These are phyloP conservation scores for Sebastes diploproa DNA, from an alignment of 2,797 vertebrate genomes.

Conservation along the genomic window DNA sequence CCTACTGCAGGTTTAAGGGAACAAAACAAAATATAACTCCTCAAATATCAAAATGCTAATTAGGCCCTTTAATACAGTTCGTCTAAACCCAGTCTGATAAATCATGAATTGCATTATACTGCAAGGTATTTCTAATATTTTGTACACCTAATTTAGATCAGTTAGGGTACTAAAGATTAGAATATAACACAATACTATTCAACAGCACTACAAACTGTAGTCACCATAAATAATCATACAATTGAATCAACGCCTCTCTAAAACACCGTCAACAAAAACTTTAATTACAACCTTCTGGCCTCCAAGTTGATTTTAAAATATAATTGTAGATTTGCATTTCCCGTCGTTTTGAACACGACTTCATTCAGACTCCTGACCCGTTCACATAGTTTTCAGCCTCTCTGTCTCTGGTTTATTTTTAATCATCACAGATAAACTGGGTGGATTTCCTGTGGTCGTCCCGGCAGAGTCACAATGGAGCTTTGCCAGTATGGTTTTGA, in stretches of 20 bases:
- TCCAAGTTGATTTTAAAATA: neutral
- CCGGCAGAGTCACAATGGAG: neutral
- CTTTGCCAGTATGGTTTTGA: neutral
- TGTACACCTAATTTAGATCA: neutral
- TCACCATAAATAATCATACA: neutral
- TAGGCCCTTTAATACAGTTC: neutral
- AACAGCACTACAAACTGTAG: neutral
- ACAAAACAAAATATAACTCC: neutral
- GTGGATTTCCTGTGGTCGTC: neutral
- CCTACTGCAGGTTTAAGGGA: neutral
- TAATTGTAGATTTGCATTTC: neutral
- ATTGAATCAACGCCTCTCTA: neutral
- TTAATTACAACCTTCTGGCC: neutral
- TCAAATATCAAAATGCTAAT: neutral
- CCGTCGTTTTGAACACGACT: neutral
- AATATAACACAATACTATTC: neutral
- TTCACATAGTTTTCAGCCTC: neutral
- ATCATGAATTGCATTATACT: neutral
- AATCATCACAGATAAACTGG: no score
- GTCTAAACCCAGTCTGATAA: neutral
- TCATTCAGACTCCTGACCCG: neutral
- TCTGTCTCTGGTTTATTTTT: neutral
- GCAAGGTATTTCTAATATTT: neutral
- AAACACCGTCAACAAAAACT: neutral
- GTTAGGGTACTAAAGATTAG: neutral